These are phyloP conservation scores for Eueides isabella DNA, from an alignment of 1,140 invertebrate genomes.

Conservation along the genomic window DNA sequence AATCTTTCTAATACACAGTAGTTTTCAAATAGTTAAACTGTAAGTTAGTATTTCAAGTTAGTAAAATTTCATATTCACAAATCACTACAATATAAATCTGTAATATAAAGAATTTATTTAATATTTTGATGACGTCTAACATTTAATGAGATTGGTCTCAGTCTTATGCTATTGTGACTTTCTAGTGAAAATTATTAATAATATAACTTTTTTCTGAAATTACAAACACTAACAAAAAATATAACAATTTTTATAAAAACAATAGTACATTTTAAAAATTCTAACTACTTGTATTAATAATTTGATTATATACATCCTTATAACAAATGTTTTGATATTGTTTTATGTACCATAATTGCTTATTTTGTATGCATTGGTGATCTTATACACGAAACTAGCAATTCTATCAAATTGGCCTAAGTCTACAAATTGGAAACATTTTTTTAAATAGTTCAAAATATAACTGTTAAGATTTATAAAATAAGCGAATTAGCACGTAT, in stretches of 20 bases:
- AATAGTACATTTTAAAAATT: constrained; percentile 39
- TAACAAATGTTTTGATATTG: constrained; percentile 16
- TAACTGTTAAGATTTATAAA: too few relatives aligned
- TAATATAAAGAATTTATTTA: constrained; percentile 24
- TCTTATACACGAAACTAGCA: constrained; percentile 23
- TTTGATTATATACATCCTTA: constrained; percentile 36
- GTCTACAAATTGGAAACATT: background rate
- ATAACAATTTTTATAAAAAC: constrained; percentile 38
- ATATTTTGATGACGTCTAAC: constrained; percentile 27
- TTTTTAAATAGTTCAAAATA: background rate
- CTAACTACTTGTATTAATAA: constrained; percentile 31
- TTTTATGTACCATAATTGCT: constrained; percentile 6
- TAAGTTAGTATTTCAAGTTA: constrained; percentile 2
- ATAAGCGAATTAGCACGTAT: too few relatives aligned
- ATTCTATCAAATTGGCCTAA: constrained; percentile 18
- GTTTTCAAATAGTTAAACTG: background rate
- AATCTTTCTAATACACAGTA: background rate
- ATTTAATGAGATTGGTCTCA: constrained; percentile 64
- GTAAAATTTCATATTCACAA: constrained; percentile 8
- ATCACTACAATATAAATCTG: constrained; percentile 22
- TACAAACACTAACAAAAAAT: constrained; percentile 35
- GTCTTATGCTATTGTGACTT: constrained; percentile 59
- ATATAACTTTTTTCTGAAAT: constrained; percentile 20
- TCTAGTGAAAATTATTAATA: constrained; percentile 17
- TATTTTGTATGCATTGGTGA: constrained; percentile 1